Base-by-base conservation (phyloP, 2,888 invertebrate species). In the Minunthozetes semirufus region DNA sequence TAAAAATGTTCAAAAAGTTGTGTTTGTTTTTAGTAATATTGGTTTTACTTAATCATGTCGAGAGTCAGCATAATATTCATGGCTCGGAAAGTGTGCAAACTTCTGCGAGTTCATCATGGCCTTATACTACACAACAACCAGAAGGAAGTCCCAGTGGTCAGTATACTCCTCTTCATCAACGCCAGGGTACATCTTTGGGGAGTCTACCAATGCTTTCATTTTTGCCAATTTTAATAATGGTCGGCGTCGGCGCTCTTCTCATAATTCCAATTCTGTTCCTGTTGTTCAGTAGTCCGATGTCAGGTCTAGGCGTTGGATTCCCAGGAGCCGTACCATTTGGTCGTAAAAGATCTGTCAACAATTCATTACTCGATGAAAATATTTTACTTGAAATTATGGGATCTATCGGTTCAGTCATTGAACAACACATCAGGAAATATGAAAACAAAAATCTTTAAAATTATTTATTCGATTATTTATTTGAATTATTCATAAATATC, bases 171-270 rank as follows among this genome's bases (percentile, higher is more conserved):
- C 27, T 66, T 1, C 29, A 66, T 19, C 66, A 74, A 15, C n/a
- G 74, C 48, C 74, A 74, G 66, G 63, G 63, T 13, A 70, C 68
- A 29, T 48, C 74, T n/a, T 42, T 71, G 17, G 48, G 46, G 11
- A 27, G n/a, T n/a, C 48, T 53, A 0, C 74, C 74, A 25, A 38
- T 74, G 38, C 68, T 66, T 29, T 68, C 70, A 29, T 74, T 74
- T 38, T 38, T 74, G 11, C 74, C 74, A 13, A 29, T 74, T 22
- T 25, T 74, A 17, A 53, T 74, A 19, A 46, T 74, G 29, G 33
- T 74, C 15, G 74, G 74, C 11, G 50, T 74, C n/a, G 74, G 74
- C 13, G 74, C 74, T n/a, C 59, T 74, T 5, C 33, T 74, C 11
- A 22, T 74, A 17, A 74, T 74, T 15, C 61, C 74, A 0, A 68